A percentile compares a stretch with the other conserved stretches of the same genome.
Evolutionary conservation across 2,113 vertebrate genomes (phyloP).

Genomic region (Eptesicus fuscus): DNA sequence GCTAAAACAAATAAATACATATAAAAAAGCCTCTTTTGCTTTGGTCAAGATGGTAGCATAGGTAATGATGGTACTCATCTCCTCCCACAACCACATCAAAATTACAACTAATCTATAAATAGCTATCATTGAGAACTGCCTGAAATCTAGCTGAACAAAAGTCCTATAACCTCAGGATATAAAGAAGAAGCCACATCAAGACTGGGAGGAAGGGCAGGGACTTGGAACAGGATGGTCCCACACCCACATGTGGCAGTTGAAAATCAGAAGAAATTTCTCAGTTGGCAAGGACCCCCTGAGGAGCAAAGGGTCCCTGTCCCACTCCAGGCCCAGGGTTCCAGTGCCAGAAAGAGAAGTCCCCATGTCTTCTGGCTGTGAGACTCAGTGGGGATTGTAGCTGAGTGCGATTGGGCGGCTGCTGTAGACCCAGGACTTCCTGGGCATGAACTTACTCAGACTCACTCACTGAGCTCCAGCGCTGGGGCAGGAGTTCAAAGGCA

Average conservation of each 20-base stretch:
- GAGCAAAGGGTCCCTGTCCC: background rate
- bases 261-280: background rate
- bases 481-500: background rate
- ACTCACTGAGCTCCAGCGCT: background rate
- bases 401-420: background rate
- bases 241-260: background rate
- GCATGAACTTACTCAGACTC: background rate
- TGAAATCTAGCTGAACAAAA: background rate
- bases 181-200: background rate
- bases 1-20: too few relatives aligned
- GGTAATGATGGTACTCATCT: background rate
- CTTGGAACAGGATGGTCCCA: background rate
- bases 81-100: background rate
- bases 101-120: background rate
- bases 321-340: background rate
- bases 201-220: background rate
- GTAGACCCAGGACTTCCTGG: background rate
- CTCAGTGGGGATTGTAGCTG: background rate
- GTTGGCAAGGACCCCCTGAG: background rate
- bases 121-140: background rate
- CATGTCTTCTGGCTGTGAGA: background rate
- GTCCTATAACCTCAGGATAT: background rate
- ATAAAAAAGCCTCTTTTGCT: background rate
- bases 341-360: background rate
- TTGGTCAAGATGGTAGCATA: background rate